Evolutionary conservation across 2,888 invertebrate species (phyloP).

Genomic region (Conops quadrifasciatus): DNA sequence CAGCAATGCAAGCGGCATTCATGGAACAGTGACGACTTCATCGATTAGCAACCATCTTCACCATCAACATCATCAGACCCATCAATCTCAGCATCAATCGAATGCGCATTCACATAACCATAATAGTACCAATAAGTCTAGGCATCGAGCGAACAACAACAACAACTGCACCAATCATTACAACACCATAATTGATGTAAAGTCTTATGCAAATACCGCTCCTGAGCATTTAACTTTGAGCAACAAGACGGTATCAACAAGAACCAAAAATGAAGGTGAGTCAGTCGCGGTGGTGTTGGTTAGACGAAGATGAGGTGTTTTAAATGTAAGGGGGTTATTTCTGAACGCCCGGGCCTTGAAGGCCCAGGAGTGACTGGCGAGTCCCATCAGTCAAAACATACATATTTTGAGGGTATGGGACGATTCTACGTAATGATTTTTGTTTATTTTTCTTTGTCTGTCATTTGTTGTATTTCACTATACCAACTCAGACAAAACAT

Average conservation of each 20-base stretch:
- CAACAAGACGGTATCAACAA: constrained; percentile 46
- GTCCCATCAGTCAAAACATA: too few species aligned
- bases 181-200: constrained; percentile 30
- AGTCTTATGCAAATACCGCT: constrained; percentile 35
- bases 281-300: background rate
- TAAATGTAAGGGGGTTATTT: too few species aligned
- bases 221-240: constrained; percentile 40
- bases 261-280: constrained; percentile 55
- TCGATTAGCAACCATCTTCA: constrained; percentile 6
- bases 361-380: too few species aligned
- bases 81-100: constrained; percentile 15
- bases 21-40: constrained; percentile 17
- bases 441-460: too few species aligned
- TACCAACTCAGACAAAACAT: too few species aligned
- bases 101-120: background rate
- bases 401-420: too few species aligned
- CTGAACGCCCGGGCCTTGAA: too few species aligned
- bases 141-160: constrained; percentile 27
- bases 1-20: constrained; percentile 3
- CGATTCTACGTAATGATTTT: too few species aligned
- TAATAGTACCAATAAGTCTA: background rate
- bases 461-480: too few species aligned
- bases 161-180: constrained; percentile 26
- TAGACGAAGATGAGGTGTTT: background rate
- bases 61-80: constrained; percentile 13